Conservation (phyloP, 1,140 invertebrate species). For the Elymnias hypermnestra region DNA sequence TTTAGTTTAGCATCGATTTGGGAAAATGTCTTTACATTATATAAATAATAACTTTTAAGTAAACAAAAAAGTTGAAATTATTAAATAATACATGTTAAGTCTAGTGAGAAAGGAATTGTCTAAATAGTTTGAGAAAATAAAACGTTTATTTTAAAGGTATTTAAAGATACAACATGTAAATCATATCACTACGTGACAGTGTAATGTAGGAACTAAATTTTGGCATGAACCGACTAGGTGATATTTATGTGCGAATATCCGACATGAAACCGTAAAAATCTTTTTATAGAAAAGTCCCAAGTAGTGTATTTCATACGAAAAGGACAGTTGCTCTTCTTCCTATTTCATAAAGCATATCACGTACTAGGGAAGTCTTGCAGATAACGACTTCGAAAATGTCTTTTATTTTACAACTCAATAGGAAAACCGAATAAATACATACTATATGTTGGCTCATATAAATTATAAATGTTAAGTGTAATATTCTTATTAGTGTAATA, state of each 20-base stretch:
- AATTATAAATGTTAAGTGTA: too few species aligned
- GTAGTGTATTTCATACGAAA: not conserved
- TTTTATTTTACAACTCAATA: constrained; percentile 2
- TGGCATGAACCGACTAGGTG: not conserved
- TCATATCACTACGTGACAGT: too few species aligned
- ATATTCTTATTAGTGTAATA: too few species aligned
- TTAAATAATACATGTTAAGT: too few species aligned
- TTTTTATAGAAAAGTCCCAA: not conserved
- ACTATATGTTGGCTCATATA: too few species aligned
- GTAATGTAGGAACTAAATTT: not conserved
- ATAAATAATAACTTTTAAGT: too few species aligned
- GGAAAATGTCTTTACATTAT: too few species aligned
- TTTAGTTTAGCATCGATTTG: too few species aligned
- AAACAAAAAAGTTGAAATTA: too few species aligned
- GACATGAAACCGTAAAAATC: constrained; percentile 2
- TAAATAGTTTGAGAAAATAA: too few species aligned
- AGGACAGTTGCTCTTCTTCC: constrained; percentile 1
- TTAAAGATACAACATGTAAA: too few species aligned
- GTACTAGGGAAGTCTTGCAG: not conserved
- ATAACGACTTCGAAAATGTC: constrained; percentile 3
- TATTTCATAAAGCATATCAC: constrained; percentile 5
- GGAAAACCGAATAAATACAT: not conserved
- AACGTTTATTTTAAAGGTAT: not conserved
- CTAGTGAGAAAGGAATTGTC: too few species aligned
- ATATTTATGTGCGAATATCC: not conserved